phyloP scores from a whole-genome alignment of 1,140 invertebrate species.

The Harpegnathos saltator region DNA sequence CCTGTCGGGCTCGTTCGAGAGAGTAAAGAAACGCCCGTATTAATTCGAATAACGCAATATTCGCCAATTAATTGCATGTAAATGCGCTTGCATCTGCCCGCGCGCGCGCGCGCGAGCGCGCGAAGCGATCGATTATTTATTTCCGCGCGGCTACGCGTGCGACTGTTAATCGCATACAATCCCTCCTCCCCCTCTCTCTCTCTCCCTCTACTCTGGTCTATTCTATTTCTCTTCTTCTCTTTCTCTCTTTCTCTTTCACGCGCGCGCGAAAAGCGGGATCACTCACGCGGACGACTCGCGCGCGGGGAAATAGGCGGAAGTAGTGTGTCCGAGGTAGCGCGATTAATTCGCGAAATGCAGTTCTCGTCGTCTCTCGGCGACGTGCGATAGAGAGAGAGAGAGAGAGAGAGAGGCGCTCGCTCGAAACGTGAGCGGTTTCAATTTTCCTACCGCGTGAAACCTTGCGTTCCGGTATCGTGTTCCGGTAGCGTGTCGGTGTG shows the following conservation, averaged over 20 bases:
- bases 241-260: no score
- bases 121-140: constrained; percentile 29
- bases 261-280: not conserved
- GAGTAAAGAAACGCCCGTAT: not conserved
- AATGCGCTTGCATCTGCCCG: not conserved
- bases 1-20: not conserved
- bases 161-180: constrained; percentile 23
- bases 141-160: not conserved
- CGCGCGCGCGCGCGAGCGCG: no score
- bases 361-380: no score
- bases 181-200: not conserved
- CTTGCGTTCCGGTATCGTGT: not conserved
- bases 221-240: no score
- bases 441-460: constrained; percentile 13
- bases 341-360: constrained; percentile 35
- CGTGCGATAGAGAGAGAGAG: constrained; percentile 43
- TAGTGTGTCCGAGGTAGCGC: not conserved
- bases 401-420: no score
- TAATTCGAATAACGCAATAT: not conserved
- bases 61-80: not conserved
- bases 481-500: constrained; percentile 3
- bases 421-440: not conserved
- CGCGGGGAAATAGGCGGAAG: not conserved
- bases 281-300: not conserved
- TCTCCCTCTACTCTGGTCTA: no score